phyloP scores from a whole-genome alignment of 2,797 vertebrate species.

The Argya squamiceps region DNA sequence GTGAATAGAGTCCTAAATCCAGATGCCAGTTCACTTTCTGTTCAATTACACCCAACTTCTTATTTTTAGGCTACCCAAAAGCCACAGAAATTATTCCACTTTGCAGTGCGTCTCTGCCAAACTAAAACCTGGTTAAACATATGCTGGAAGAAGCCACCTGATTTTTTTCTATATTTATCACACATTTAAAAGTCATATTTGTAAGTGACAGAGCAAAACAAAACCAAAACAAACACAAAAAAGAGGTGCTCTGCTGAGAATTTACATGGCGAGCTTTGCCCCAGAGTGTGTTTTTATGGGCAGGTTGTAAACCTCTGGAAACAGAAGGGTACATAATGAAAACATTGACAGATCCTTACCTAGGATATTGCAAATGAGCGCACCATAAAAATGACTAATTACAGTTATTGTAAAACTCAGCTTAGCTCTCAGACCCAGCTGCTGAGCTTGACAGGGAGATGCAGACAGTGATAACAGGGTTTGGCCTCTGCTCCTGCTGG shows the following conservation, averaged over 20 bases:
- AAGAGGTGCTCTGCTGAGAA: slow-evolving; percentile 35
- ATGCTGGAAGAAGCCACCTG: neutral
- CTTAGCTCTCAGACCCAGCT: slow-evolving; percentile 9
- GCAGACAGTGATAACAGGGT: slow-evolving; percentile 3
- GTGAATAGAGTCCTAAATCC: slow-evolving; percentile 19
- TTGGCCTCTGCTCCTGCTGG: neutral
- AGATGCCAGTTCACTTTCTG: neutral
- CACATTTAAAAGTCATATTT: neutral
- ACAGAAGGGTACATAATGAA: slow-evolving; percentile 64
- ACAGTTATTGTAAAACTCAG: slow-evolving; percentile 36
- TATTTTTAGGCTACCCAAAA: slow-evolving; percentile 1
- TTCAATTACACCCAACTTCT: neutral
- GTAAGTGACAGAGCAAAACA: neutral
- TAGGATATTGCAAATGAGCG: slow-evolving; percentile 36
- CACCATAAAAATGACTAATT: slow-evolving; percentile 57
- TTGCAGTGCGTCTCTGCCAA: neutral
- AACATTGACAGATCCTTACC: slow-evolving; percentile 69
- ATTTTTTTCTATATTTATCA: neutral
- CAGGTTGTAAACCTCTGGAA: slow-evolving; percentile 58
- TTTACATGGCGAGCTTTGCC: slow-evolving; percentile 52
- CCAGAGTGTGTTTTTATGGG: slow-evolving; percentile 64
- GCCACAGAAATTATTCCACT: neutral
- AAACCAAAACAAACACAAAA: slow-evolving; percentile 23
- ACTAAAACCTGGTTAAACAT: neutral
- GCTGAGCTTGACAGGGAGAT: slow-evolving; percentile 9